Percentiles rank a stretch among this genome's conserved stretches.
These are phyloP conservation scores for Meriones unguiculatus DNA, from an alignment of 2,113 vertebrate genomes.

Conservation along the genomic window DNA sequence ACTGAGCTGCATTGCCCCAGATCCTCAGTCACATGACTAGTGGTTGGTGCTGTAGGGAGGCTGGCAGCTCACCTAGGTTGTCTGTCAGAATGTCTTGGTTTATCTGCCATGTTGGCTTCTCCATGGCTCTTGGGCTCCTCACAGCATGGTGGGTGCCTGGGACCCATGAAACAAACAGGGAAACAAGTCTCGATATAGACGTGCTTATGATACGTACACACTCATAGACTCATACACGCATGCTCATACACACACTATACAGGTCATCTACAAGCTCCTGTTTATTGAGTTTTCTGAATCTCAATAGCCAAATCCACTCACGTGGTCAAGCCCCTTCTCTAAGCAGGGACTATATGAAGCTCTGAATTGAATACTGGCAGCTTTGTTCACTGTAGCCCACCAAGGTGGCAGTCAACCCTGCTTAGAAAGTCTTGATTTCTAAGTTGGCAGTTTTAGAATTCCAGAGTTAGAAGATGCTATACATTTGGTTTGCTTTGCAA, in stretches of 20 bases:
- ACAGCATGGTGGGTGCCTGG: neutral
- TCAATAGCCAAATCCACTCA: neutral
- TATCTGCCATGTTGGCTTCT: neutral
- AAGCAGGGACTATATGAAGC: neutral
- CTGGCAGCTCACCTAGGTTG: neutral
- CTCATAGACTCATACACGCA: neutral
- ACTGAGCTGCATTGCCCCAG: neutral
- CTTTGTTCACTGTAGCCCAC: neutral
- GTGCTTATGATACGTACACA: neutral
- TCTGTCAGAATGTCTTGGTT: neutral
- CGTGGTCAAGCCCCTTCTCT: neutral
- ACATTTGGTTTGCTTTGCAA: slow-evolving; percentile 4
- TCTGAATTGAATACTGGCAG: neutral
- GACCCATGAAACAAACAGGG: neutral
- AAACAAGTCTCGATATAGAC: neutral
- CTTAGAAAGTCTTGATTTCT: slow-evolving; percentile 6
- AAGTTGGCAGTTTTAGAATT: neutral
- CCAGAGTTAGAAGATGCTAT: neutral
- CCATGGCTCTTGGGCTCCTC: neutral
- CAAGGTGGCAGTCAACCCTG: neutral
- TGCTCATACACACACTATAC: neutral
- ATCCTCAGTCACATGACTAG: neutral
- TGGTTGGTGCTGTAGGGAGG: neutral
- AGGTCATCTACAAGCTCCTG: neutral
- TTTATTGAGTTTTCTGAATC: neutral